Evolutionary conservation across 2,888 invertebrate species (phyloP), one percentile per base, ranked within the genome.

Genomic region (Capitulum mitella): DNA sequence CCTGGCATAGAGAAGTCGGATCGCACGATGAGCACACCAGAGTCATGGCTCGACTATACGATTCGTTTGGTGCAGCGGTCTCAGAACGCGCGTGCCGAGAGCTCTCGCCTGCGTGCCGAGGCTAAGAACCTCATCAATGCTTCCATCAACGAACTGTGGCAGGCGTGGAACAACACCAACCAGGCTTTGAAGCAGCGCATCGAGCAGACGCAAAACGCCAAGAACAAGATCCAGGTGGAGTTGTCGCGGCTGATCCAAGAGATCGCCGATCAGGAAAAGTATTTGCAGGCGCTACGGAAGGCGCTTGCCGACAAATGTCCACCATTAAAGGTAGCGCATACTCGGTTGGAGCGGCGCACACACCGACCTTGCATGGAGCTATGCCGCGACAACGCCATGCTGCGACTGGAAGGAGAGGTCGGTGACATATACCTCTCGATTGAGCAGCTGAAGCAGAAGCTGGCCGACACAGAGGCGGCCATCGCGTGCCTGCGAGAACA

Each of bases 231-330:
- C 81, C 93, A 94, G 84, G 89, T 92, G 84, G 92, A 93, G 86
- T 86, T 92, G 82, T 80, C 81, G 16, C 84, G 93, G 93, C 89
- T 93, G 58, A 94, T 96, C 84, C 95, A 96, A 87, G 97, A 97
- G 88, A 91, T 97, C 83, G 97, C 95, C 85, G 95, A 96, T 85
- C 89, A 95, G 84, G 96, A 97, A 87, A 96, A 95, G 87, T 92
- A 94, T 83, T 91, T 97, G 84, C 95, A 94, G 85, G 87, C 96
- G 81, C 86, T 97, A 83, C 93, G 93, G 85, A 96, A 95, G 87
- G 92, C 93, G 1, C 94, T 97, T 83, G 77, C 93, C 83, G 96
- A 97, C 87, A 97, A 97, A 86, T 90, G 80, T 79, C 84, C 85
- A 0, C 87, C 86, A n/a, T 84, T 87, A 84, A 86, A 87, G 84